Conservation (phyloP, 1,140 invertebrate genomes). For the Drosophila burlai region DNA sequence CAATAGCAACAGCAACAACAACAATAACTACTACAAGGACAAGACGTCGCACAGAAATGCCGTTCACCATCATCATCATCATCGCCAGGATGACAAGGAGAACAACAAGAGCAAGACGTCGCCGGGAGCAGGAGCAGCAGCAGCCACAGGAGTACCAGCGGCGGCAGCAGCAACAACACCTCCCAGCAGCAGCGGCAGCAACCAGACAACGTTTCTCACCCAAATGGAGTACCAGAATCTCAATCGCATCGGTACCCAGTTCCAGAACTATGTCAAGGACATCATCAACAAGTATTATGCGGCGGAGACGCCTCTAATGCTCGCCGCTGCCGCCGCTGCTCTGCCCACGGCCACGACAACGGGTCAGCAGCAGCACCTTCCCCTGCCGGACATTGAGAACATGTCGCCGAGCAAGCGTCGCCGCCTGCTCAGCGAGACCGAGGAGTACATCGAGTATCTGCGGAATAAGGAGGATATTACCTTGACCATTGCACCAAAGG, state of each 20-base stretch:
- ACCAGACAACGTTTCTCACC: constrained; percentile 70
- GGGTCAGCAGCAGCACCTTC: constrained; percentile 52
- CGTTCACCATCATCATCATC: constrained; percentile 61
- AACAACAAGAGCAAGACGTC: constrained; percentile 63
- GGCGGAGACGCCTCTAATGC: constrained; percentile 75
- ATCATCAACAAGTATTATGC: constrained; percentile 84
- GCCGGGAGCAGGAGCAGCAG: constrained; percentile 22
- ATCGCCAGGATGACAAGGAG: constrained; percentile 72
- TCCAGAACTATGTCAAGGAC: constrained; percentile 84
- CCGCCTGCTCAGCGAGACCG: constrained; percentile 77
- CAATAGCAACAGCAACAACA: constrained; percentile 60
- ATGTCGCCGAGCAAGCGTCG: constrained; percentile 67
- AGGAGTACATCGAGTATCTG: constrained; percentile 84
- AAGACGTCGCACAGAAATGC: constrained; percentile 75
- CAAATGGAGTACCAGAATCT: constrained; percentile 84
- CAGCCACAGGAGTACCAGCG: constrained; percentile 27
- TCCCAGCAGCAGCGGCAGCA: constrained; percentile 36
- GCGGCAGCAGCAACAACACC: constrained; percentile 21
- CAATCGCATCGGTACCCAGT: constrained; percentile 80
- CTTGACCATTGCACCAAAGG: constrained; percentile 77
- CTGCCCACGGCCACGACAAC: constrained; percentile 77
- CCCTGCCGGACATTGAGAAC: constrained; percentile 30
- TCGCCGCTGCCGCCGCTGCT: constrained; percentile 67
- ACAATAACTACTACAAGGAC: constrained; percentile 69
- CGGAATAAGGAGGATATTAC: constrained; percentile 84